These are phyloP conservation scores for Urophycis tenuis DNA, from an alignment of 2,797 vertebrate species.

Conservation along the genomic window DNA sequence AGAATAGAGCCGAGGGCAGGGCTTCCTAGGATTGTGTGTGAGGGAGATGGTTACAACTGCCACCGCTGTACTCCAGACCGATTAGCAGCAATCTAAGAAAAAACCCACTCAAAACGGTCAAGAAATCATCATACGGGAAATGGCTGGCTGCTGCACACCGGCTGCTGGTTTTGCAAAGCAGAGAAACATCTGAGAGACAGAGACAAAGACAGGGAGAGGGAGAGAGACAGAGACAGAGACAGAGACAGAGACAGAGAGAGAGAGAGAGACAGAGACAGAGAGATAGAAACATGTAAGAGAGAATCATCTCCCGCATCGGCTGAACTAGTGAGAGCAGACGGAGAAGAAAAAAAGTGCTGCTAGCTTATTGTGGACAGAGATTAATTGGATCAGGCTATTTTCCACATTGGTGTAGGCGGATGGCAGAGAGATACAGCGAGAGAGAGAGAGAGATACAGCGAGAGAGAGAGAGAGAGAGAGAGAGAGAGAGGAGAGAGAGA, in stretches of 20 bases:
- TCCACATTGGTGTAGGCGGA: slow-evolving; percentile 50
- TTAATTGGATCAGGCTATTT: slow-evolving; percentile 55
- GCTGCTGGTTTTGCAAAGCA: neutral
- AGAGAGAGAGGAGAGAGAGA: neutral
- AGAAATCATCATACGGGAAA: neutral
- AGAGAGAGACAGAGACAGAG: too few species aligned
- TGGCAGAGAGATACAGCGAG: slow-evolving; percentile 1
- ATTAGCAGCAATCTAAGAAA: neutral
- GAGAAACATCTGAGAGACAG: too few species aligned
- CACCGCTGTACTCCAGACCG: neutral
- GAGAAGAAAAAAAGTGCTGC: neutral
- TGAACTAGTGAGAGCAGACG: neutral
- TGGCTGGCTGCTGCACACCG: neutral
- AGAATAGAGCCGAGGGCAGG: slow-evolving; percentile 50
- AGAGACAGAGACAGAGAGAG: too few species aligned
- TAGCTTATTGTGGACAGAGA: neutral
- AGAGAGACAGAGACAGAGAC: too few species aligned
- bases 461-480: neutral
- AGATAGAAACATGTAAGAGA: too few species aligned
- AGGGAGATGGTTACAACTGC: slow-evolving; percentile 26
- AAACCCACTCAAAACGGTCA: neutral
- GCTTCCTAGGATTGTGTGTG: slow-evolving; percentile 62
- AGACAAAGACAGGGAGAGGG: too few species aligned
- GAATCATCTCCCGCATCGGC: too few species aligned
- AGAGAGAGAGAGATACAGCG: slow-evolving; percentile 1